Base-by-base conservation (phyloP, 2,888 invertebrate species). In the Andrena minutula region DNA sequence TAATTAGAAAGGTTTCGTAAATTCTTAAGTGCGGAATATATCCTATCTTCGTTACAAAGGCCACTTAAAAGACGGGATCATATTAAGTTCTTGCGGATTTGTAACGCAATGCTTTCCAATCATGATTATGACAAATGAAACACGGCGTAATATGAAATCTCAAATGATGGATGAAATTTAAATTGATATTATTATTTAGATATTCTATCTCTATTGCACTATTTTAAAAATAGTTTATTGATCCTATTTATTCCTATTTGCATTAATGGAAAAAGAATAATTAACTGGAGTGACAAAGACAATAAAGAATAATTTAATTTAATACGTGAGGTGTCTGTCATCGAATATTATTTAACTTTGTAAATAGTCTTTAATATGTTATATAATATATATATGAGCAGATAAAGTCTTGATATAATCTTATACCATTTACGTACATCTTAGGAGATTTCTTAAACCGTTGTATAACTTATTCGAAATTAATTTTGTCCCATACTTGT, bases 21-120 rank as follows among this genome's bases (percentile, higher is more conserved):
- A 63, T 75, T 81, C 65, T 76, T 82, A 80, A 75, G 70, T 60
- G 73, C 81, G 56, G 68, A 86, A 84, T 88, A 79, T 82, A 83
- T 86, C 73, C 72, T 82, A 82, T 75, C 73, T 79, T 77, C 75
- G 61, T 86, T 80, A 83, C 47, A 80, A 88, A 89, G 86, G 86
- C 84, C 84, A 87, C 86, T 85, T 66, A 89, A 88, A 89, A 84
- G 77, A 86, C 64, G 83, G 85, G 79, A 85, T 84, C 66, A 41
- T 41, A 41, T 79, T 87, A 76, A 79, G 76, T 79, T 75, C 79
- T 78, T 68, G 75, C 74, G 60, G 69, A 79, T 70, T 69, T 70
- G 12, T 65, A 86, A 82, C 60, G 49, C 12, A 79, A 68, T 47
- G 51, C 32, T 28, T 30, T 2, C 49, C 35, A 63, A 76, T 47